A percentile compares a stretch with the other conserved stretches of the same genome.
Evolutionary conservation across 2,888 invertebrate genomes (phyloP).

Genomic region (Tetropium fuscum): DNA sequence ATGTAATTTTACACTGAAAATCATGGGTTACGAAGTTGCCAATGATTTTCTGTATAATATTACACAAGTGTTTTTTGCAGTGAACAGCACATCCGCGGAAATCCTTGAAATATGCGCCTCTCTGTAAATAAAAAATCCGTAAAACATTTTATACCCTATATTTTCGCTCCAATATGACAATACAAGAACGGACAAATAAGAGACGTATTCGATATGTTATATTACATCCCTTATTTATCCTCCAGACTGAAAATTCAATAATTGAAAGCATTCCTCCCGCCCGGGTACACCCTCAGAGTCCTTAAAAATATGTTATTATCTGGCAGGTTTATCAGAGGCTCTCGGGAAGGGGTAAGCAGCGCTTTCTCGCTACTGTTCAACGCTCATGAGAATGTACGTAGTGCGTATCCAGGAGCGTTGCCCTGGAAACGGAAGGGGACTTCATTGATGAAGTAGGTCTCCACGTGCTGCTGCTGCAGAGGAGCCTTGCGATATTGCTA

Average conservation of each 20-base stretch:
- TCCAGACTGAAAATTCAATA: not conserved
- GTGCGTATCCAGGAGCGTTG: slow-evolving; percentile 27
- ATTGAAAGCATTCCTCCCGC: slow-evolving; percentile 7
- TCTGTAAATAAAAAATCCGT: no score
- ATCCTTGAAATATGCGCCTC: no score
- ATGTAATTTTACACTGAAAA: no score
- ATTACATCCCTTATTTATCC: no score
- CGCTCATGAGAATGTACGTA: slow-evolving; percentile 13
- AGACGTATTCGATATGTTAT: not conserved
- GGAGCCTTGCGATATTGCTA: not conserved
- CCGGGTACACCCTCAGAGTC: not conserved
- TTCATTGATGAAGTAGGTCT: slow-evolving; percentile 26
- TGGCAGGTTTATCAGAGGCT: slow-evolving; percentile 3
- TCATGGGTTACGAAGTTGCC: no score
- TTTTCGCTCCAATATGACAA: no score
- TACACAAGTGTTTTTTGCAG: no score
- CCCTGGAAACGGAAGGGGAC: slow-evolving; percentile 22
- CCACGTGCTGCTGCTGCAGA: slow-evolving; percentile 19
- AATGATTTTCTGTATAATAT: no score
- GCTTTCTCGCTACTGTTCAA: not conserved
- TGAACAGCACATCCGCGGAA: no score
- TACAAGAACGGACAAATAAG: no score
- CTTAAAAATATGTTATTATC: slow-evolving; percentile 4
- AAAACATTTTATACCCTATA: no score
- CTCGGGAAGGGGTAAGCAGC: slow-evolving; percentile 9